A percentile compares a stretch with the other conserved stretches of the same genome.
Conservation (phyloP, 2,888 invertebrate species). For the Macaria liturata region DNA sequence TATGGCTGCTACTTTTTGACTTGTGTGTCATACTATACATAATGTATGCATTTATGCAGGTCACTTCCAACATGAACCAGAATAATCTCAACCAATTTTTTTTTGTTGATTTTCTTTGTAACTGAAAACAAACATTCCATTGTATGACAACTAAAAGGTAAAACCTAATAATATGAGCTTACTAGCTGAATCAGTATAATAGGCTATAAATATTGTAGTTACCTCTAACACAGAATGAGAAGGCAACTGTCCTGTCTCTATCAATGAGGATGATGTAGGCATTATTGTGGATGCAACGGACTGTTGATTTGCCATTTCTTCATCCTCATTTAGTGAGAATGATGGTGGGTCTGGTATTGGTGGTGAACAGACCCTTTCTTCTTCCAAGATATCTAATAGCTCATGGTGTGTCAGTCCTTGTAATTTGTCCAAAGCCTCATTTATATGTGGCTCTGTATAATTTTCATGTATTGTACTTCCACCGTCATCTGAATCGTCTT, state of each 20-base stretch:
- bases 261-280: constrained; percentile 1
- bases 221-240: background rate
- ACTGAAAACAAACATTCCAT: constrained; percentile 1
- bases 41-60: too few relatives aligned
- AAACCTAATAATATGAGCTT: constrained; percentile 1
- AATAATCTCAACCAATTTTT: background rate
- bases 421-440: background rate
- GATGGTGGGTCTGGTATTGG: too few relatives aligned
- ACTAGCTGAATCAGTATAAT: background rate
- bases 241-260: constrained; percentile 1
- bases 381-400: constrained; percentile 5
- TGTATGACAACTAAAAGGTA: background rate
- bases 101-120: constrained; percentile 12
- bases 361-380: background rate
- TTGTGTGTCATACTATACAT: constrained; percentile 9
- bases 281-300: background rate
- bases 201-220: too few relatives aligned
- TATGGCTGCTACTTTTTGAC: constrained; percentile 19
- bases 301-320: too few relatives aligned
- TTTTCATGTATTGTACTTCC: too few relatives aligned
- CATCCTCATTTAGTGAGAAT: too few relatives aligned
- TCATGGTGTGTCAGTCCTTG: constrained; percentile 10
- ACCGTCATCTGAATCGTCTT: too few relatives aligned
- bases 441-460: too few relatives aligned
- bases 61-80: too few relatives aligned